Percentiles rank a stretch among this genome's conserved stretches.
Evolutionary conservation across 2,797 vertebrate genomes (phyloP).

Genomic region (Vultur gryphus): DNA sequence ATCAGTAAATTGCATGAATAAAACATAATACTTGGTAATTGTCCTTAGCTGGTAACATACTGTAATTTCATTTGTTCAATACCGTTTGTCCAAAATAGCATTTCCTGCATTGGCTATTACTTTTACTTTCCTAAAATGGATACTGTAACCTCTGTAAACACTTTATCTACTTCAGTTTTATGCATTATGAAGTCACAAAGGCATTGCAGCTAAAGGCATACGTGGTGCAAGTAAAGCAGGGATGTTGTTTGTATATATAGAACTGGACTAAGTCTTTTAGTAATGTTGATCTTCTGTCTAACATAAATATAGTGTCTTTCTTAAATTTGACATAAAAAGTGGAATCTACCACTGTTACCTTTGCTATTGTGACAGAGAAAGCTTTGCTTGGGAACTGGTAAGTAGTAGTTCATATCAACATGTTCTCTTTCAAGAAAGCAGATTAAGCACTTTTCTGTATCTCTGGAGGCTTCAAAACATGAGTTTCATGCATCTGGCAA

Average conservation of each 20-base stretch:
- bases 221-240: background rate
- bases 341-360: background rate
- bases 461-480: background rate
- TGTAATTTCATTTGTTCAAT: conserved; percentile 28
- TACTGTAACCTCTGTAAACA: background rate
- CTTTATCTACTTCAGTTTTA: background rate
- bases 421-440: background rate
- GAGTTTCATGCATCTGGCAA: background rate
- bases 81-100: background rate
- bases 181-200: background rate
- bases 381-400: background rate
- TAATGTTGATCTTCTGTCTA: background rate
- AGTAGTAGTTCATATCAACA: background rate
- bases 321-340: background rate
- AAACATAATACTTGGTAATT: conserved; percentile 58
- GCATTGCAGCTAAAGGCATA: background rate
- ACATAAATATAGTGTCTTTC: background rate
- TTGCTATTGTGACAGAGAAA: background rate
- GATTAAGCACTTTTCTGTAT: background rate
- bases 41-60: conserved; percentile 29
- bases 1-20: conserved; percentile 69
- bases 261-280: background rate
- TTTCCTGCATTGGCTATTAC: background rate
- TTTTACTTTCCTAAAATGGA: background rate
- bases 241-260: background rate